These are phyloP conservation scores for Chionodraco myersi DNA, from an alignment of 2,113 vertebrate species.

Conservation along the genomic window DNA sequence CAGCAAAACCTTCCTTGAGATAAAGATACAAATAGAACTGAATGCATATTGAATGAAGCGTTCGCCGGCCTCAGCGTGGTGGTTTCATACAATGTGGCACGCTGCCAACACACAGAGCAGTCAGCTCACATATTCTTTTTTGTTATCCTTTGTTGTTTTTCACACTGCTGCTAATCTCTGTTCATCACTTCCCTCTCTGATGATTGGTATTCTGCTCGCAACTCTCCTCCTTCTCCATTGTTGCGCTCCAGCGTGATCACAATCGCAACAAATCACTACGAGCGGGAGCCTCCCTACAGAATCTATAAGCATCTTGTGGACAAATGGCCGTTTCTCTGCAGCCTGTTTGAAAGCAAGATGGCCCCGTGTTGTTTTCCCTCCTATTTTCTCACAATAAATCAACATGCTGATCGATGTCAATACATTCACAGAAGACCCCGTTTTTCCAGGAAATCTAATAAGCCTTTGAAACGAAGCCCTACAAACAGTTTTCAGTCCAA, in stretches of 20 bases:
- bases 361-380: neutral
- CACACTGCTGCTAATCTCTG: constrained; percentile 1
- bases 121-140: neutral
- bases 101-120: constrained; percentile 9
- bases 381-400: neutral
- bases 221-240: neutral
- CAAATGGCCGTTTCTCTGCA: neutral
- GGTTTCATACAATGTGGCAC: constrained; percentile 6
- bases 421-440: neutral
- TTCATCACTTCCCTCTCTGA: constrained; percentile 8
- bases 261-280: neutral
- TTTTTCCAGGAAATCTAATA: neutral
- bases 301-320: neutral
- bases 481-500: neutral
- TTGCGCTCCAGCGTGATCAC: neutral
- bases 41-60: constrained; percentile 53
- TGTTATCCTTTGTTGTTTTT: constrained; percentile 12
- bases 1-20: constrained; percentile 11
- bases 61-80: constrained; percentile 22
- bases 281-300: neutral
- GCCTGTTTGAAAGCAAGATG: neutral
- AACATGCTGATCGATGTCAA: neutral
- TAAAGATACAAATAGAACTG: constrained; percentile 17
- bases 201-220: constrained; percentile 25
- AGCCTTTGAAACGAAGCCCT: neutral